A percentile compares a stretch with the other conserved stretches of the same genome.
Conservation (phyloP, 2,888 invertebrate genomes). For the Agapetus fuscipes region DNA sequence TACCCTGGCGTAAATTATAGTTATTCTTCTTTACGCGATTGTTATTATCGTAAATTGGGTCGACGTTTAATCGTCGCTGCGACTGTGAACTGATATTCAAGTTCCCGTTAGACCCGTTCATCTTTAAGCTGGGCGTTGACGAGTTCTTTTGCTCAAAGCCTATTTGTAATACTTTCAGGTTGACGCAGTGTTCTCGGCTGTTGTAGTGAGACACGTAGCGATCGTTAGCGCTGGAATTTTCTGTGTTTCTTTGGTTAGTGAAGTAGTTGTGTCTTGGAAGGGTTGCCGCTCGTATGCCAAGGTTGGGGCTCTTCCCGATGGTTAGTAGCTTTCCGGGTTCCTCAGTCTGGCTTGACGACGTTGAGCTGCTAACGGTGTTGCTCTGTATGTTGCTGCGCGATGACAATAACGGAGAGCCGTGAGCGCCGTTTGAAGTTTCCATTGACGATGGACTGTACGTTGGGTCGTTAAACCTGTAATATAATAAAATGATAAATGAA, state of each 20-base stretch:
- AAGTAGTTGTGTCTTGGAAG: constrained; percentile 57
- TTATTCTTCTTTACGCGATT: constrained; percentile 27
- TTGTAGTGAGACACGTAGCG: constrained; percentile 45
- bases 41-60: constrained; percentile 39
- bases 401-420: constrained; percentile 45
- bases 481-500: constrained; percentile 13
- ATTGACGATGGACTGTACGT: constrained; percentile 39
- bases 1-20: constrained; percentile 27
- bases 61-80: constrained; percentile 40
- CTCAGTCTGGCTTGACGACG: constrained; percentile 31
- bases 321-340: constrained; percentile 30
- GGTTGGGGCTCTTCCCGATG: constrained; percentile 40
- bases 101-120: constrained; percentile 38
- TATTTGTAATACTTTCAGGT: constrained; percentile 51
- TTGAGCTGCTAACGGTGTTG: constrained; percentile 40
- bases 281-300: constrained; percentile 55
- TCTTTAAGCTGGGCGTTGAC: constrained; percentile 35
- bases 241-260: constrained; percentile 14
- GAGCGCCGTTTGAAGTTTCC: constrained; percentile 34
- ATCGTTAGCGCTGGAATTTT: constrained; percentile 25
- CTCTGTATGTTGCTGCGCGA: constrained; percentile 35
- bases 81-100: constrained; percentile 39
- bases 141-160: constrained; percentile 49
- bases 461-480: constrained; percentile 53
- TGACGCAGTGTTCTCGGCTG: constrained; percentile 44